These are phyloP conservation scores for Cataglyphis livida DNA, from an alignment of 2,888 invertebrate genomes.

Conservation along the genomic window DNA sequence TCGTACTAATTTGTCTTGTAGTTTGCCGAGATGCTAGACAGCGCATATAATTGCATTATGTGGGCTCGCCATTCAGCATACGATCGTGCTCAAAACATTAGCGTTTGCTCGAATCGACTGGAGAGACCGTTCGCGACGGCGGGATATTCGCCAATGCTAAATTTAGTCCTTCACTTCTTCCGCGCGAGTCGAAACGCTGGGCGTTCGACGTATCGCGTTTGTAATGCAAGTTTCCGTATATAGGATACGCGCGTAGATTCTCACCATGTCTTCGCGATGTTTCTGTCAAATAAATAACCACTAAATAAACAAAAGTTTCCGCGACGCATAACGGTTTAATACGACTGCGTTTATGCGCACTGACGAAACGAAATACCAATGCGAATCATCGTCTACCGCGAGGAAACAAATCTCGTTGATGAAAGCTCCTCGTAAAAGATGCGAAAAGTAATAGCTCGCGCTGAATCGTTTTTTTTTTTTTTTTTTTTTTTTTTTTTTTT, in stretches of 20 bases:
- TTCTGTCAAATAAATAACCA: conserved; percentile 50
- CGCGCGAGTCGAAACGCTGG: conserved; percentile 27
- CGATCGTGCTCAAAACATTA: conserved; percentile 41
- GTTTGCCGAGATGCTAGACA: conserved; percentile 10
- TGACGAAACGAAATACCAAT: conserved; percentile 27
- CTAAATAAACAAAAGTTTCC: conserved; percentile 49
- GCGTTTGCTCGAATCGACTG: conserved; percentile 6
- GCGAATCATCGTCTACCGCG: conserved; percentile 44
- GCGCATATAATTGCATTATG: conserved; percentile 8
- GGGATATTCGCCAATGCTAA: conserved; percentile 38
- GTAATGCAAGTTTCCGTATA: conserved; percentile 49
- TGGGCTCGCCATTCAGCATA: conserved; percentile 18
- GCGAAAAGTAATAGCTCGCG: conserved; percentile 40
- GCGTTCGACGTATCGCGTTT: conserved; percentile 28
- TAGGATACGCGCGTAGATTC: conserved; percentile 29
- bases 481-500: no score
- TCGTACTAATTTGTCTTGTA: conserved; percentile 27
- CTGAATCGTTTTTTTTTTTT: background rate
- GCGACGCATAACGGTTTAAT: conserved; percentile 48
- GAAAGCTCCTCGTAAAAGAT: conserved; percentile 47
- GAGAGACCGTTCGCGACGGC: conserved; percentile 14
- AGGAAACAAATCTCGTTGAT: conserved; percentile 50
- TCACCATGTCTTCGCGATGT: conserved; percentile 41
- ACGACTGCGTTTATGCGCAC: conserved; percentile 33
- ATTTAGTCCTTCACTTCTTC: conserved; percentile 47